Evolutionary conservation across 1,140 invertebrate species (phyloP).

Genomic region (Magallana angulata): DNA sequence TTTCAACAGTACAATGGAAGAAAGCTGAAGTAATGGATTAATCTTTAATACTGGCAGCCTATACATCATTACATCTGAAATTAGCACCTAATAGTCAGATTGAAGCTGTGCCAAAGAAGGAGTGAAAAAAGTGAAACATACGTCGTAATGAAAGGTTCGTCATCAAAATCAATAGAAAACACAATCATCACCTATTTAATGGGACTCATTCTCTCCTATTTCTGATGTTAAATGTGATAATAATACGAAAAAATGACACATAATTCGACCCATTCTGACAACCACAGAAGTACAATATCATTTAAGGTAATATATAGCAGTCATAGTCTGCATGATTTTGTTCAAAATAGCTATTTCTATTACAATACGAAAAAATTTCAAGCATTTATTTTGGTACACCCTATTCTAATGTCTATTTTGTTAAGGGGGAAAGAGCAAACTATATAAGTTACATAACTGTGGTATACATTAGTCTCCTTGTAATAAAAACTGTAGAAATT

Average conservation of each 20-base stretch:
- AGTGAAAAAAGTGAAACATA: background rate
- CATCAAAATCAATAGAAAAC: conserved; percentile 23
- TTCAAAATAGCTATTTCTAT: no score
- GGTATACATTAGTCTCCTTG: no score
- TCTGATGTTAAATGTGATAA: conserved; percentile 17
- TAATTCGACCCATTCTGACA: background rate
- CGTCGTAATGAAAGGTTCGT: background rate
- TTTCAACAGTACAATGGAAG: background rate
- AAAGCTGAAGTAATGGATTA: background rate
- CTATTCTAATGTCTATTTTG: no score
- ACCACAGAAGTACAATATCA: background rate
- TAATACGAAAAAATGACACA: background rate
- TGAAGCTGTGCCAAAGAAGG: background rate
- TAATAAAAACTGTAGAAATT: no score
- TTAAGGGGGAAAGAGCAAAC: no score
- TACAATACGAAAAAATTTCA: no score
- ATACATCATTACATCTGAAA: background rate
- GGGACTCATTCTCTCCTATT: background rate
- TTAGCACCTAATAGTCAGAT: background rate
- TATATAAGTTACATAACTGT: no score
- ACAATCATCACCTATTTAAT: conserved; percentile 19
- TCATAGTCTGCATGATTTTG: no score
- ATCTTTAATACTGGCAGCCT: background rate
- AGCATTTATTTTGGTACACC: no score
- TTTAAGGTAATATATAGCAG: no score